Conservation (phyloP, 2,797 vertebrate species). For the Sebastes trivittatus region DNA sequence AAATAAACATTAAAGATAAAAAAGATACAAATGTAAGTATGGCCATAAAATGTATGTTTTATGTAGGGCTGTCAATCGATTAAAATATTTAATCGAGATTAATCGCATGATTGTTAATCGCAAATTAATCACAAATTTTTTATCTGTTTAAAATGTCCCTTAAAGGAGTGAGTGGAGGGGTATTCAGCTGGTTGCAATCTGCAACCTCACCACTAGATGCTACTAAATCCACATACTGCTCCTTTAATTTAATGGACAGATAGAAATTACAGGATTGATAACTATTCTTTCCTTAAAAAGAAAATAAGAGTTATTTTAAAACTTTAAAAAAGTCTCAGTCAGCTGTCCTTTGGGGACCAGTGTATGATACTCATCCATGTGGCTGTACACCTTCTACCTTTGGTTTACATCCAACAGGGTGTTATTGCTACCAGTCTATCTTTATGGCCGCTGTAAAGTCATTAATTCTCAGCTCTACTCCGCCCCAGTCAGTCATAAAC, state of each 20-base stretch:
- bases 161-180: too few relatives aligned
- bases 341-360: background rate
- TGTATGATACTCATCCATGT: conserved; percentile 6
- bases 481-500: conserved; percentile 18
- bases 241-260: background rate
- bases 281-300: background rate
- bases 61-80: too few relatives aligned
- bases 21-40: background rate
- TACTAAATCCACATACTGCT: too few relatives aligned
- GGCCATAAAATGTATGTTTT: too few relatives aligned
- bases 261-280: background rate
- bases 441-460: conserved; percentile 60
- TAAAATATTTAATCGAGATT: too few relatives aligned
- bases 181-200: too few relatives aligned
- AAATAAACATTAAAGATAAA: background rate
- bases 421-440: conserved; percentile 29
- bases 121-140: too few relatives aligned
- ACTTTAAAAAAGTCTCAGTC: background rate
- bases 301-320: too few relatives aligned
- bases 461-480: conserved; percentile 27
- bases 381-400: conserved; percentile 48
- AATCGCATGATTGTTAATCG: background rate
- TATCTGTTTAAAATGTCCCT: too few relatives aligned
- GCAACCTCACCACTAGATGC: too few relatives aligned
- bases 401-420: conserved; percentile 25